Percentiles rank a stretch among this genome's conserved stretches.
Evolutionary conservation across 1,140 invertebrate species (phyloP).

Genomic region (Sinella curviseta): DNA sequence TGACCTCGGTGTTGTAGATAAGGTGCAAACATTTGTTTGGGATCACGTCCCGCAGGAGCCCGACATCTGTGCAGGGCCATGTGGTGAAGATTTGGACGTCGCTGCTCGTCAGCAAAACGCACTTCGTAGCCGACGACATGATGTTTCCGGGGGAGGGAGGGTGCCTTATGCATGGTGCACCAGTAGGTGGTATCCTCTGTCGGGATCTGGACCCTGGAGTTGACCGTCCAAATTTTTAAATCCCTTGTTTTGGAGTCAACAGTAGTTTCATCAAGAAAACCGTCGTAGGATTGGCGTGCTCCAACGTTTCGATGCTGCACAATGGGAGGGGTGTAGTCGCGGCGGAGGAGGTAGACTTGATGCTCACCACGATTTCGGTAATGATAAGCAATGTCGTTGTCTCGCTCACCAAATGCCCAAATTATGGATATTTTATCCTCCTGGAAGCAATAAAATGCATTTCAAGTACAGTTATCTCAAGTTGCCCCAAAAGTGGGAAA

Average conservation of each 20-base stretch:
- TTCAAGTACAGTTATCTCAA: no score
- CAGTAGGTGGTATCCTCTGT: slow-evolving; percentile 44
- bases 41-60: neutral
- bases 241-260: slow-evolving; percentile 34
- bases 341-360: slow-evolving; percentile 62
- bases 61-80: neutral
- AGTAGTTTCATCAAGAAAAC: no score
- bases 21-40: neutral
- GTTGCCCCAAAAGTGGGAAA: no score
- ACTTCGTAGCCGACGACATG: neutral
- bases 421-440: no score
- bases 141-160: neutral
- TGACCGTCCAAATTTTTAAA: neutral
- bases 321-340: slow-evolving; percentile 55
- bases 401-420: neutral
- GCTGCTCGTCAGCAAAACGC: no score
- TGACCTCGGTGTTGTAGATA: neutral
- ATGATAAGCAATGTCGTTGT: slow-evolving; percentile 62
- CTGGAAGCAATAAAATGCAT: no score
- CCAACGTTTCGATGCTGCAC: slow-evolving; percentile 55
- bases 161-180: neutral
- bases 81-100: no score
- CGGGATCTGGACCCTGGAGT: no score
- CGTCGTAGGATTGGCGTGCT: no score
- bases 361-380: slow-evolving; percentile 65